Evolutionary conservation across 2,113 vertebrate species (phyloP).

Genomic region (Garra rufa): DNA sequence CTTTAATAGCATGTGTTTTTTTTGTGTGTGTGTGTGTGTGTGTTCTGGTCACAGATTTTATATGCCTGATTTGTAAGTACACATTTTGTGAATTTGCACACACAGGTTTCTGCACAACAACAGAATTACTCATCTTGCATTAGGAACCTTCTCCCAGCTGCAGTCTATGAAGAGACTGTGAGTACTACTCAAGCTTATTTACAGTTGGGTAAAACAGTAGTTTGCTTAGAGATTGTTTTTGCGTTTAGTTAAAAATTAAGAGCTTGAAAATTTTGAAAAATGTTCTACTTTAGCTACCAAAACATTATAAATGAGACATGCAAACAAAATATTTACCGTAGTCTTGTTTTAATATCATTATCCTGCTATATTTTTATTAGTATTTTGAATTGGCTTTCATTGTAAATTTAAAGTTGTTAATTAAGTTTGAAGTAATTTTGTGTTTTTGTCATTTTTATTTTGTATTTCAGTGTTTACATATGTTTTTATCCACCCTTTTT

Average conservation of each 20-base stretch:
- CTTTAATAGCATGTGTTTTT: not conserved
- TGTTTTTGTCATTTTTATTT: not conserved
- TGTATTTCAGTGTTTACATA: not conserved
- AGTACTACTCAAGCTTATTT: conserved; percentile 75
- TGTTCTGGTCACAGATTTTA: not conserved
- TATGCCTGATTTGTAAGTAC: not conserved
- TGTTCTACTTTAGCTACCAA: not conserved
- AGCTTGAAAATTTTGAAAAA: not conserved
- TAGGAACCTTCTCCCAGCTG: conserved; percentile 92
- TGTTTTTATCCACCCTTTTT: too few species aligned
- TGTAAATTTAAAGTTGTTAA: not conserved
- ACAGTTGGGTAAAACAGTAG: not conserved
- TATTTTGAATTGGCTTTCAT: not conserved
- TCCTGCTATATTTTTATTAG: not conserved
- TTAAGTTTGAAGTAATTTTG: too few species aligned
- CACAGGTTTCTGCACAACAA: conserved; percentile 98
- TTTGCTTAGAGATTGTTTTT: not conserved
- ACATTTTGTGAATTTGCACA: not conserved
- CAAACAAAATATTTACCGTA: not conserved
- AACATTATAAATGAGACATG: not conserved
- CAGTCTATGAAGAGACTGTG: conserved; percentile 96
- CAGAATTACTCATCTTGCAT: conserved; percentile 90
- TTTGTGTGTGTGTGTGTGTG: too few species aligned
- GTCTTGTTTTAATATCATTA: not conserved
- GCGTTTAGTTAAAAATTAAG: not conserved